These are phyloP conservation scores for Nymphicus hollandicus DNA, from an alignment of 2,113 vertebrate species.

Conservation along the genomic window DNA sequence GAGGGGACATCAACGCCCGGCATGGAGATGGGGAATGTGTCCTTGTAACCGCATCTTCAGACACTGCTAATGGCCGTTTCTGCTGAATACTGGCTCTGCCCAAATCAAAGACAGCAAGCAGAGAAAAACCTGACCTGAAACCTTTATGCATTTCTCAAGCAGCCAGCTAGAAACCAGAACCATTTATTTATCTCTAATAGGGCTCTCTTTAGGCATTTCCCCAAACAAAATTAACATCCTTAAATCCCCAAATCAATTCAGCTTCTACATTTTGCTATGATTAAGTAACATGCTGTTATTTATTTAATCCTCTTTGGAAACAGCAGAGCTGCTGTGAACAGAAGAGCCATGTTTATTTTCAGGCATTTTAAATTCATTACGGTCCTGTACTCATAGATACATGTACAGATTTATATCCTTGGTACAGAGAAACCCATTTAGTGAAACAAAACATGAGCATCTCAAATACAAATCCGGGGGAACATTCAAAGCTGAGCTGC, in stretches of 20 bases:
- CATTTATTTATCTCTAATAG: background rate
- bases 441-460: background rate
- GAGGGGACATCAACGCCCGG: background rate
- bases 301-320: constrained; percentile 28
- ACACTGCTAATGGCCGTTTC: background rate
- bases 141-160: background rate
- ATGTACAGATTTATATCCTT: background rate
- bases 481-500: background rate
- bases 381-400: background rate
- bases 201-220: background rate
- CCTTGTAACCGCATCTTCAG: background rate
- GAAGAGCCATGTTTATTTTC: constrained; percentile 1
- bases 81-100: background rate
- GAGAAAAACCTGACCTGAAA: constrained; percentile 2
- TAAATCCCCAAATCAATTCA: constrained; percentile 14
- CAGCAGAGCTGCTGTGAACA: background rate
- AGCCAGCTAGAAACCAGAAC: background rate
- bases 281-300: background rate
- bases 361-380: background rate
- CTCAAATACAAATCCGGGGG: background rate
- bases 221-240: constrained; percentile 27
- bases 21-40: rapidly evolving
- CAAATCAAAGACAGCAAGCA: background rate
- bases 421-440: background rate
- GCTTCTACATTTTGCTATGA: background rate